Evolutionary conservation across 1,140 invertebrate species (phyloP).

Genomic region (Caenorhabditis tropicalis): DNA sequence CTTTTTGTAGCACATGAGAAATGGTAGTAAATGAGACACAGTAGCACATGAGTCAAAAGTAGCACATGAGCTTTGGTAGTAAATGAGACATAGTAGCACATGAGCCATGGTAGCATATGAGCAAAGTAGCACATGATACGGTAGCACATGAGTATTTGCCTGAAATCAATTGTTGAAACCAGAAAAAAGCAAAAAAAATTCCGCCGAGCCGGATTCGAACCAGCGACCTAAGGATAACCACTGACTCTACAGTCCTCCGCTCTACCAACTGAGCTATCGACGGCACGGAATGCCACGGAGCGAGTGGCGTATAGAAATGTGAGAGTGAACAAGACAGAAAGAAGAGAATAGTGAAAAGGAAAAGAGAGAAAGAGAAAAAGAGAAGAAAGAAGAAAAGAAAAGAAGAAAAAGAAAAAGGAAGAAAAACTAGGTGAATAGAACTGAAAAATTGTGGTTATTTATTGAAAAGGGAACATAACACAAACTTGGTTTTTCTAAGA

Average conservation of each 20-base stretch:
- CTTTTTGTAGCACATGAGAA: too few species aligned
- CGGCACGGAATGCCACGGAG: not conserved
- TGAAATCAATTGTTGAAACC: too few species aligned
- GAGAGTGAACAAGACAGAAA: not conserved
- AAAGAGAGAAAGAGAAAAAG: not conserved
- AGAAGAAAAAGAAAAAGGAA: not conserved
- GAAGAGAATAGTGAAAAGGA: not conserved
- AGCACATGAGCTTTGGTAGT: too few species aligned
- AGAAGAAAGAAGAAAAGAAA: not conserved
- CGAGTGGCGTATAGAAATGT: not conserved
- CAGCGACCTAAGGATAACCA: slow-evolving; percentile 64
- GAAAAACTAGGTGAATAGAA: not conserved
- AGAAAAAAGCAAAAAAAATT: not conserved
- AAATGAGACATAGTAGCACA: too few species aligned
- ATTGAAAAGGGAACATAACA: too few species aligned
- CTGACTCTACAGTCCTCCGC: slow-evolving; percentile 60
- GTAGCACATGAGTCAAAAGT: too few species aligned
- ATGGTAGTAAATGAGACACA: too few species aligned
- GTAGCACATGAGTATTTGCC: too few species aligned
- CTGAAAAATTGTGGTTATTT: too few species aligned
- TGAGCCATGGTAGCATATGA: too few species aligned
- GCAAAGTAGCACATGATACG: too few species aligned
- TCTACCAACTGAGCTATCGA: slow-evolving; percentile 63
- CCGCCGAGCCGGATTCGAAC: slow-evolving; percentile 66
- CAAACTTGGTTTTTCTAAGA: too few species aligned